Percentiles rank a stretch among this genome's conserved stretches.
Conservation (phyloP, 2,113 vertebrate species). For the Ptychochromis oligacanthus region DNA sequence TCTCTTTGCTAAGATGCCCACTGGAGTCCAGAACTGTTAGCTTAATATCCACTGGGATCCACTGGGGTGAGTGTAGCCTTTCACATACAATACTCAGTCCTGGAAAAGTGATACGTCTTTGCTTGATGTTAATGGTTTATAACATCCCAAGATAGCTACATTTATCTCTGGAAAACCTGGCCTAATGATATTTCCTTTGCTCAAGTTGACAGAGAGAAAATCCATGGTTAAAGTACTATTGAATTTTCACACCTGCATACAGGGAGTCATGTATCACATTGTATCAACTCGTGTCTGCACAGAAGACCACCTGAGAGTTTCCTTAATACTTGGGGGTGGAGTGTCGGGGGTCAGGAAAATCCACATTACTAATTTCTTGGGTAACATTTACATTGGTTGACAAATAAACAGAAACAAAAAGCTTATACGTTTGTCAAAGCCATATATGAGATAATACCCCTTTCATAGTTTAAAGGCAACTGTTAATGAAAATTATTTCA, state of each 20-base stretch:
- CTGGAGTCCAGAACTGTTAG: conserved; percentile 64
- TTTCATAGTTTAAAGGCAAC: neutral
- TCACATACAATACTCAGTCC: conserved; percentile 56
- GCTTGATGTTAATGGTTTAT: conserved; percentile 66
- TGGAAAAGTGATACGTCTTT: conserved; percentile 64
- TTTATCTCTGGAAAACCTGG: conserved; percentile 45
- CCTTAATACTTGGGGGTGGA: neutral
- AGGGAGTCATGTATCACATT: conserved; percentile 55
- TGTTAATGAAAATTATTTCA: neutral
- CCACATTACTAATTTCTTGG: neutral
- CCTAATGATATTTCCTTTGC: conserved; percentile 61
- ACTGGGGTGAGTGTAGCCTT: conserved; percentile 68
- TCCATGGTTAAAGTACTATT: conserved; percentile 51
- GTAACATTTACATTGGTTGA: neutral
- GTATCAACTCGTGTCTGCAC: conserved; percentile 27
- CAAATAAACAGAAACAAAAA: neutral
- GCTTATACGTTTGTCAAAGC: neutral
- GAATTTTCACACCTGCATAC: conserved; percentile 50
- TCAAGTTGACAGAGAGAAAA: conserved; percentile 52
- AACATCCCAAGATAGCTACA: conserved; percentile 59
- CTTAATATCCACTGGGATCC: conserved; percentile 72
- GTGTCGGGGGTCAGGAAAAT: neutral
- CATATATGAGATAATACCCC: neutral
- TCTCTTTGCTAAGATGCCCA: conserved; percentile 61
- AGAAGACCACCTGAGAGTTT: conserved; percentile 48